Percentiles rank a stretch among this genome's conserved stretches.
Evolutionary conservation across 2,113 vertebrate genomes (phyloP).

Genomic region (Pedetes capensis): DNA sequence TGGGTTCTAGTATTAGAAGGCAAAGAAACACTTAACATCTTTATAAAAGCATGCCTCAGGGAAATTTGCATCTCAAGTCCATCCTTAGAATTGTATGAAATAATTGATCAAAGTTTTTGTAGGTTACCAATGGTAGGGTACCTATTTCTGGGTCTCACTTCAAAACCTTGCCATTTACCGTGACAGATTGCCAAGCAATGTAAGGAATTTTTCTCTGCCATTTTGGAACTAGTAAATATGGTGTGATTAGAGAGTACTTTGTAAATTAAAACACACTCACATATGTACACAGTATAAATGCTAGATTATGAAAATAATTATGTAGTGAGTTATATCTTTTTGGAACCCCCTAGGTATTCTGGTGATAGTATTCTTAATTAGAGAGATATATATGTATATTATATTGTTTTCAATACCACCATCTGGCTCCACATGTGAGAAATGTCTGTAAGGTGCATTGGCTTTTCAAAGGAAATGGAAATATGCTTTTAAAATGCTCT

Average conservation of each 20-base stretch:
- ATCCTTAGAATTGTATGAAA: neutral
- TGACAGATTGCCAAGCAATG: constrained; percentile 15
- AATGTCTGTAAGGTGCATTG: constrained; percentile 35
- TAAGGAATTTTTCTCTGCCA: neutral
- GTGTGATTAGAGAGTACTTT: constrained; percentile 48
- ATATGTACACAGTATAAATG: neutral
- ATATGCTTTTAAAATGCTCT: constrained; percentile 48
- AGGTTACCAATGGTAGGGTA: neutral
- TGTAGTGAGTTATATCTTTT: constrained; percentile 43
- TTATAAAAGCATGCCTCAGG: neutral
- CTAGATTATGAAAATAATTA: constrained; percentile 62
- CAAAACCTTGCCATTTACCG: constrained; percentile 14
- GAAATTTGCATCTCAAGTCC: neutral
- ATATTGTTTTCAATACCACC: constrained; percentile 58
- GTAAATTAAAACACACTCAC: neutral
- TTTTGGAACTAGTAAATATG: constrained; percentile 42
- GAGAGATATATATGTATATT: neutral
- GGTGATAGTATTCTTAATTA: constrained; percentile 62
- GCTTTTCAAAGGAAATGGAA: constrained; percentile 55
- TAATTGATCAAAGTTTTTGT: neutral
- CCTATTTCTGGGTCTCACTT: constrained; percentile 16
- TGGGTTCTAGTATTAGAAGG: neutral
- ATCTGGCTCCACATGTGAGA: constrained; percentile 64
- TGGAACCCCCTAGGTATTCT: constrained; percentile 34
- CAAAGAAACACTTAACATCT: neutral